Percentiles rank a stretch among this genome's conserved stretches.
These are phyloP conservation scores for Glossophaga mutica DNA, from an alignment of 2,797 vertebrate genomes.

Conservation along the genomic window DNA sequence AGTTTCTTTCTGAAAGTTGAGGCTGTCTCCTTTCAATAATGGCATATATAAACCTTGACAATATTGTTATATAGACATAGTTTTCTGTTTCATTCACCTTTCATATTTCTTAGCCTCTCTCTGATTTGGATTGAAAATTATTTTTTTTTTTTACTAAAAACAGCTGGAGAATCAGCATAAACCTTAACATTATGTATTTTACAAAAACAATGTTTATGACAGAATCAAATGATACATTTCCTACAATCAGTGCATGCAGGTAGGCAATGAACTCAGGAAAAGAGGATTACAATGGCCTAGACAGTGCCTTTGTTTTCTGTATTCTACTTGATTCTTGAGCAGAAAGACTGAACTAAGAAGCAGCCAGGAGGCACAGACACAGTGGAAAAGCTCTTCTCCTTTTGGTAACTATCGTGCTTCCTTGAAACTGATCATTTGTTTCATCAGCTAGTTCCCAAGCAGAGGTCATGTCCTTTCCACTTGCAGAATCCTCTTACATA, in stretches of 20 bases:
- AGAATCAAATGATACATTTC: neutral
- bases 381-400: conserved; percentile 60
- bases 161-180: neutral
- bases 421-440: conserved; percentile 77
- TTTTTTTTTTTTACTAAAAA: conserved; percentile 8
- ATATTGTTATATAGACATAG: neutral
- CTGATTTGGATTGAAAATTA: neutral
- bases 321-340: conserved; percentile 42
- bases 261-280: neutral
- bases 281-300: neutral
- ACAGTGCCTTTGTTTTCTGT: neutral
- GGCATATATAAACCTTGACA: neutral
- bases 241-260: neutral
- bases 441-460: conserved; percentile 81
- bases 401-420: conserved; percentile 71
- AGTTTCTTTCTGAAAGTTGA: neutral
- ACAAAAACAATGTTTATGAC: neutral
- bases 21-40: neutral
- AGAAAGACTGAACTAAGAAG: conserved; percentile 66
- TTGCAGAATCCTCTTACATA: conserved; percentile 80
- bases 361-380: conserved; percentile 6
- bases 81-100: neutral
- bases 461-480: conserved; percentile 78
- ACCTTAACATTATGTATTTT: neutral
- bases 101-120: neutral